Evolutionary conservation across 1,140 invertebrate species (phyloP).

Genomic region (Zophobas morio): DNA sequence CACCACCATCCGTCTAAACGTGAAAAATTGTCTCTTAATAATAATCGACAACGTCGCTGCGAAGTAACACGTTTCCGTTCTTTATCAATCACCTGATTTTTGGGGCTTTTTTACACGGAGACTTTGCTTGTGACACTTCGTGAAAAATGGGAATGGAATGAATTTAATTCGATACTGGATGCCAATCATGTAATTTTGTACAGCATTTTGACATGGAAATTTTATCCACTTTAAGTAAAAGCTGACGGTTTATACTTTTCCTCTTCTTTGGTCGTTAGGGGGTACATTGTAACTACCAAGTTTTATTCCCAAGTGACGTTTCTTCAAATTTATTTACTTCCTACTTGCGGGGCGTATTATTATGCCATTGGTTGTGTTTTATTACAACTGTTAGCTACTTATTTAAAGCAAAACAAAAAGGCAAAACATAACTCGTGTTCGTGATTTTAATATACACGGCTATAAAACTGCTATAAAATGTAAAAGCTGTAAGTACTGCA

Average conservation of each 20-base stretch:
- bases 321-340: slow-evolving; percentile 26
- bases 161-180: background rate
- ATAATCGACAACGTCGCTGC: background rate
- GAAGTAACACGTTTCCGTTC: background rate
- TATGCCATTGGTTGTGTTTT: slow-evolving; percentile 4
- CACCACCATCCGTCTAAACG: background rate
- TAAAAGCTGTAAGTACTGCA: background rate
- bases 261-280: slow-evolving; percentile 3
- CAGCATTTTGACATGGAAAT: background rate
- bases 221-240: background rate
- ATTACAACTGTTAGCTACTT: slow-evolving; percentile 9
- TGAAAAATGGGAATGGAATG: background rate
- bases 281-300: slow-evolving; percentile 1
- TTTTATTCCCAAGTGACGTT: slow-evolving; percentile 2
- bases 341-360: slow-evolving; percentile 1
- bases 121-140: too few relatives aligned
- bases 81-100: too few relatives aligned
- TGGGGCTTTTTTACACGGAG: too few relatives aligned
- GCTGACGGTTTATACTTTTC: background rate
- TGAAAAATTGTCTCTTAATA: background rate
- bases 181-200: background rate
- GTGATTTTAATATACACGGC: too few relatives aligned
- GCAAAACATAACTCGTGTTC: too few relatives aligned
- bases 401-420: background rate
- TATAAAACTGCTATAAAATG: too few relatives aligned